These are phyloP conservation scores for Muscina levida DNA, from an alignment of 2,888 invertebrate species.

Conservation along the genomic window DNA sequence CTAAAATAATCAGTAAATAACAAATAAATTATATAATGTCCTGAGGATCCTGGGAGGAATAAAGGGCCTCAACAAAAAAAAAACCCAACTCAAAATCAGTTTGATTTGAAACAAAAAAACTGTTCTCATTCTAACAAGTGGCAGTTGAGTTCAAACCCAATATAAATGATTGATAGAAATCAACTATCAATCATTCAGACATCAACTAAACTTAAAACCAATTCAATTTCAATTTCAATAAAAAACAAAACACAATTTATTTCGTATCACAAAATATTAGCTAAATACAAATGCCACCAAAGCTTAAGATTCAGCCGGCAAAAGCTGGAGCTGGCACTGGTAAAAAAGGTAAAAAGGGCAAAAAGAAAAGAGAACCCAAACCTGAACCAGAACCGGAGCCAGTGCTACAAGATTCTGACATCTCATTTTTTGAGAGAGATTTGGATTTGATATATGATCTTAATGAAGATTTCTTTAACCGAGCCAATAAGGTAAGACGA, in stretches of 20 bases:
- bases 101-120: no score
- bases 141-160: no score
- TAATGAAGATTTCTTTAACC: slow-evolving; percentile 72
- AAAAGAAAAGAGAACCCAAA: slow-evolving; percentile 55
- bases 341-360: slow-evolving; percentile 63
- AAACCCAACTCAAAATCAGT: no score
- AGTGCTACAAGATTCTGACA: slow-evolving; percentile 65
- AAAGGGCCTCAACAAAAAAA: no score
- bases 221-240: no score
- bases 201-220: no score
- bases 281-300: slow-evolving; percentile 56
- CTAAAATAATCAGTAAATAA: no score
- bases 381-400: slow-evolving; percentile 46
- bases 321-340: slow-evolving; percentile 31
- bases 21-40: no score
- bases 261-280: background rate
- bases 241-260: slow-evolving; percentile 7
- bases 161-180: background rate
- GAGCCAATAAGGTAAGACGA: slow-evolving; percentile 66
- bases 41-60: no score
- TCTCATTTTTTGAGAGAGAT: slow-evolving; percentile 68
- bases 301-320: slow-evolving; percentile 17
- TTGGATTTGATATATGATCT: slow-evolving; percentile 73
- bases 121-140: no score
- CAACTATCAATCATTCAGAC: no score